Evolutionary conservation across 2,797 vertebrate species (phyloP).

Genomic region (Aulostomus chinensis): DNA sequence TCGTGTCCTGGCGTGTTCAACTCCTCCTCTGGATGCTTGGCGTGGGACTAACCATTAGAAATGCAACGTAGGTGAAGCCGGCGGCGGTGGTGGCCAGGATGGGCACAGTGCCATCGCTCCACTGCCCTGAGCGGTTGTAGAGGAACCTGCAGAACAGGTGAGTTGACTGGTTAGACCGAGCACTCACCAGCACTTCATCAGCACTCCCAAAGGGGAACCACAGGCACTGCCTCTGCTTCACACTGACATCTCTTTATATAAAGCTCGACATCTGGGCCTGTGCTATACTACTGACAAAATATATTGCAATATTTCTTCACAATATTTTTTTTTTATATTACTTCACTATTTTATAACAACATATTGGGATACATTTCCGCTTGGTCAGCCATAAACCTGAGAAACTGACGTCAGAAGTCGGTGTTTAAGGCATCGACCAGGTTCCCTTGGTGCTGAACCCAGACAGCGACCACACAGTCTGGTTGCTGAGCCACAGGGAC

Average conservation of each 20-base stretch:
- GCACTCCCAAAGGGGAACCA: neutral
- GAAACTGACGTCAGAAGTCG: no score
- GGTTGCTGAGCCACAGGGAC: neutral
- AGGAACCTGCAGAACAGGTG: conserved; percentile 85
- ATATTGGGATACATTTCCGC: no score
- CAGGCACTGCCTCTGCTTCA: neutral
- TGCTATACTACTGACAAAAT: no score
- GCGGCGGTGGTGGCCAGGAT: conserved; percentile 91
- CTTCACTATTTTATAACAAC: no score
- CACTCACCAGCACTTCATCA: neutral
- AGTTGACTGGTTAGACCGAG: conserved; percentile 1
- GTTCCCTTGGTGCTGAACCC: no score
- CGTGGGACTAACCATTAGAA: conserved; percentile 85
- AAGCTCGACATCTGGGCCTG: no score
- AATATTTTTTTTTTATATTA: no score
- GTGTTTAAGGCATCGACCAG: no score
- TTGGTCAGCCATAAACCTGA: no score
- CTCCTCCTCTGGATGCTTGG: conserved; percentile 4
- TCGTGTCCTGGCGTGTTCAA: no score
- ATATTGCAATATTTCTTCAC: no score
- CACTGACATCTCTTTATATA: no score
- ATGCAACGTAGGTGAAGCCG: conserved; percentile 90
- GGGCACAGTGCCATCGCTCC: conserved; percentile 96
- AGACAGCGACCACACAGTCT: conserved; percentile 5
- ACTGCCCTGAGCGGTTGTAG: conserved; percentile 91